Base-by-base conservation (phyloP, 2,797 vertebrate species). In the Trachops cirrhosus region DNA sequence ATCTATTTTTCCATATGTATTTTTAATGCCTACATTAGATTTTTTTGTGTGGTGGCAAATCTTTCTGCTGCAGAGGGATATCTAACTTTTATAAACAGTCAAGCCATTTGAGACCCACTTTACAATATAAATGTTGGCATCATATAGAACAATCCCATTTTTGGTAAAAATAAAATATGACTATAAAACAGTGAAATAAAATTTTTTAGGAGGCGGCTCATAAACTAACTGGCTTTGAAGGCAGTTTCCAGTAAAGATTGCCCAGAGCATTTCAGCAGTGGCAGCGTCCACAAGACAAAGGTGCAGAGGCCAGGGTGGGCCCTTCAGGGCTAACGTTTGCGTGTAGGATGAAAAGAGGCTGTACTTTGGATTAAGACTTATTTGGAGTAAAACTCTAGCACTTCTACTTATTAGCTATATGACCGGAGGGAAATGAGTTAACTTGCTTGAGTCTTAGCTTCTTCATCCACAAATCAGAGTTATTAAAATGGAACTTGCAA, bases 41-140 rank as follows among this genome's bases (percentile, higher is more conserved):
- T 9, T 37, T 32, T n/a, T 64, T 46, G 73, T 96, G 68, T 96
- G 52, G 57, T 32, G 22, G 70, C 32, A 80, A 75, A 70, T 57
- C 16, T 93, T 95, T 74, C 79, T 95, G 62, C 82, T 86, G 93
- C 52, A 84, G 21, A 91, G 75, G 48, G 44, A 32, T 91, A 91
- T 75, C 18, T 75, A 21, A 95, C 92, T 32, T 96, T 44, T 84
- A 41, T 84, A 97, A 96, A 92, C 15, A 90, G 18, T 59, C 86
- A 83, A 84, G 67, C 88, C 91, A 95, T 73, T 85, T 93, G 91
- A 97, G 75, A 95, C 10, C 10, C 82, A 77, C 48, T 93, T 59
- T 84, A 46, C 8, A 84, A 80, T 80, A 52, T 22, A 89, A 73
- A 84, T 67, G 84, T 79, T 93, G 83, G 64, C 39, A 77, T 94